Evolutionary conservation across 1,140 invertebrate genomes (phyloP), one percentile per base, ranked within the genome.

Genomic region (Phymorhynchus buccinoides): DNA sequence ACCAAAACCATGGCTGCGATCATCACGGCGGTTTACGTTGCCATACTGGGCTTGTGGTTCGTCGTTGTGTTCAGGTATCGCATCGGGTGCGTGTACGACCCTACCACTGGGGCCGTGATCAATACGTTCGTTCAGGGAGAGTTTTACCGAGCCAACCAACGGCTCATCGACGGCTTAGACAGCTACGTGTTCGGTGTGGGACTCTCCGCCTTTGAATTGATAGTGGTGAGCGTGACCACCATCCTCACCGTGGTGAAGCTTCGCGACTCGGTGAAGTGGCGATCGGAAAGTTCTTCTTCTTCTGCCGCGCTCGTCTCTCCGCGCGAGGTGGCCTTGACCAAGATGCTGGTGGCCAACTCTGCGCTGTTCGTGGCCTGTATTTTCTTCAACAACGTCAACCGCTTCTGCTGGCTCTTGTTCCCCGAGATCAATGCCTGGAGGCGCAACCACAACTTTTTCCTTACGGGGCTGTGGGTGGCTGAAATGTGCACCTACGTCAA

Each of bases 241-340:
- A 37, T 52, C 12, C n/a, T 80, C 7, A 80, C 79, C 1, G n/a
- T 48, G n/a, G 12, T 80, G 32, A 80, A 80, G 32, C 79, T 80
- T 1, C 16, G 44, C 0, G 44, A 56, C 30, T 30, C 30, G 4
- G 79, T 80, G 27, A n/a, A 30, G 7, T 52, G 79, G 79, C 42
- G 42, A 80, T n/a, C 27, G 16, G 42, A 56, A 1, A 80, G 1
- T 1, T 37, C 79, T 14, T 32, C 16, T 3, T 48, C 44, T 6
- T 6, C 2, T 32, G 7, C 32, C n/a, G n/a, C n/a, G n/a, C n/a
- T n/a, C 3, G 35, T 48, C 35, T 30, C 79, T 14, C 42, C 79
- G 3, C 42, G 32, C 1, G 79, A 80, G 32, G 48, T 52, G 27
- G 44, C 79, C 27, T n/a, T 80, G 27, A 80, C 79, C 48, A 80